Evolutionary conservation across 2,113 vertebrate genomes (phyloP).

Genomic region (Cebidichthys violaceus): DNA sequence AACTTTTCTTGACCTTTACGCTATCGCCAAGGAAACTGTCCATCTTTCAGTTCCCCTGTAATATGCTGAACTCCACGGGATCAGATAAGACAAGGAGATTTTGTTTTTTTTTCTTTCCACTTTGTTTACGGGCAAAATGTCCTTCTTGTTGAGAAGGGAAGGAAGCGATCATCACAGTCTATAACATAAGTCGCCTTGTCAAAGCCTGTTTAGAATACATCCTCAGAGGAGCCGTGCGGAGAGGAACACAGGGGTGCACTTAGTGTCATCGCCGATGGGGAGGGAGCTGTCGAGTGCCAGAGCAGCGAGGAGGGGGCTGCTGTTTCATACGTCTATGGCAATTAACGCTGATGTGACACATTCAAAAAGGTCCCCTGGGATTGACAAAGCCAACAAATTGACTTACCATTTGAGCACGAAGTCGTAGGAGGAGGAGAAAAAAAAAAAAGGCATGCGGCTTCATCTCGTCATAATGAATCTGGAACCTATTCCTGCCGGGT

Average conservation of each 20-base stretch:
- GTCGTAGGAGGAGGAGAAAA: constrained; percentile 38
- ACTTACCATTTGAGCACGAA: constrained; percentile 73
- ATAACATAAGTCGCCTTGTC: constrained; percentile 71
- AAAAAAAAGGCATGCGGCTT: constrained; percentile 46
- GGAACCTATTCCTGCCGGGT: constrained; percentile 66
- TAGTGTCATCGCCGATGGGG: constrained; percentile 75
- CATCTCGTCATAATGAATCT: constrained; percentile 70
- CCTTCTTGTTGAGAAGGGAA: constrained; percentile 50
- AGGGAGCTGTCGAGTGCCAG: constrained; percentile 53
- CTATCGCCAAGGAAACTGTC: constrained; percentile 56
- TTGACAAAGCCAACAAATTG: constrained; percentile 81
- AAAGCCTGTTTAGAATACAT: constrained; percentile 73
- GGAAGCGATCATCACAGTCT: constrained; percentile 56
- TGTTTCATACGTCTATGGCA: constrained; percentile 77
- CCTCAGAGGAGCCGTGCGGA: constrained; percentile 60
- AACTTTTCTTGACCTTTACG: constrained; percentile 60
- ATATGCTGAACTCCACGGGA: constrained; percentile 58
- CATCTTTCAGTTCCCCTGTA: constrained; percentile 68
- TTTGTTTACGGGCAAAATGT: constrained; percentile 70
- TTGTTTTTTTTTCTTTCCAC: constrained; percentile 17
- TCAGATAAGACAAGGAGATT: constrained; percentile 58
- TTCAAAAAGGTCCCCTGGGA: constrained; percentile 76
- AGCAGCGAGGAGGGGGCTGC: constrained; percentile 53
- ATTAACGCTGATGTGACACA: constrained; percentile 82
- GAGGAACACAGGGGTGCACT: constrained; percentile 73